Percentiles rank a stretch among this genome's conserved stretches.
Evolutionary conservation across 2,113 vertebrate genomes (phyloP).

Genomic region (Datnioides undecimradiatus): DNA sequence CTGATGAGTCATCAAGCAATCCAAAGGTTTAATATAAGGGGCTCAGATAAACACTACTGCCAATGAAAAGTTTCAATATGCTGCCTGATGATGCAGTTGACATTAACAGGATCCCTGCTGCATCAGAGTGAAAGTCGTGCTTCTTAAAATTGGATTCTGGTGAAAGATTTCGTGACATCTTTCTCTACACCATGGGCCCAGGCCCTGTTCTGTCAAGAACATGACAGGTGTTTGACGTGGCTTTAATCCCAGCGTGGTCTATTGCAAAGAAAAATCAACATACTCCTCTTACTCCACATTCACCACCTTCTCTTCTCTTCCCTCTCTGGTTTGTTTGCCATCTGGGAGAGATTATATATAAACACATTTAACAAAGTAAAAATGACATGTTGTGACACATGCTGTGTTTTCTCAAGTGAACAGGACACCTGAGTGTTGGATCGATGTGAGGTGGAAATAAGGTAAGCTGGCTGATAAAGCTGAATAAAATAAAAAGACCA

Average conservation of each 20-base stretch:
- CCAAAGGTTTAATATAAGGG: constrained; percentile 33
- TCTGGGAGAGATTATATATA: not conserved
- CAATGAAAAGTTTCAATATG: constrained; percentile 14
- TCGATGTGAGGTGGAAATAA: constrained; percentile 11
- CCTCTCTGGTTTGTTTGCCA: constrained; percentile 9
- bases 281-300: constrained; percentile 14
- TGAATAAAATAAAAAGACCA: too few species aligned
- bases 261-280: constrained; percentile 12
- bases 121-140: not conserved
- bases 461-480: constrained; percentile 19
- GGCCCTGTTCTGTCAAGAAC: constrained; percentile 58
- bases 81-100: not conserved
- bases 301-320: constrained; percentile 1
- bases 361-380: too few species aligned
- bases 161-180: constrained; percentile 18
- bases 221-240: constrained; percentile 36
- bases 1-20: constrained; percentile 28
- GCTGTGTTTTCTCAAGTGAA: constrained; percentile 17
- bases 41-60: constrained; percentile 7
- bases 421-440: not conserved
- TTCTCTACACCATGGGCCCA: constrained; percentile 11
- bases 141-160: constrained; percentile 20
- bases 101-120: constrained; percentile 15
- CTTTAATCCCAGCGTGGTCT: constrained; percentile 44
- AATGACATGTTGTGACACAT: constrained; percentile 20